Evolutionary conservation across 2,797 vertebrate species (phyloP).

Genomic region (Varecia variegata): DNA sequence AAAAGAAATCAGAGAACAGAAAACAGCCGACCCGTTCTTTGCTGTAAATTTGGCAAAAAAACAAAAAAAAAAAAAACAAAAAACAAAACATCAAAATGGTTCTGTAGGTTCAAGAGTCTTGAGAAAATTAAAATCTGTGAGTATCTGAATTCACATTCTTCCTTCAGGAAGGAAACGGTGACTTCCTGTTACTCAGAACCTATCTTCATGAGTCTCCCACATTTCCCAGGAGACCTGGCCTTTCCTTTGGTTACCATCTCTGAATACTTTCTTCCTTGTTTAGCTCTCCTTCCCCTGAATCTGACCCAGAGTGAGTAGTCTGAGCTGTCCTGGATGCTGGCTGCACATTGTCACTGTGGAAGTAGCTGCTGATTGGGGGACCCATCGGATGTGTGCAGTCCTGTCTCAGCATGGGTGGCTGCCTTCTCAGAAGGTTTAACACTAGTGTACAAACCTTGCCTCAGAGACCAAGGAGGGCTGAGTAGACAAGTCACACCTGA

Average conservation of each 20-base stretch:
- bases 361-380: not conserved
- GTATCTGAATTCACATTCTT: not conserved
- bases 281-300: not conserved
- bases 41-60: not conserved
- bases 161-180: not conserved
- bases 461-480: not conserved
- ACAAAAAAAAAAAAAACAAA: conserved; percentile 39
- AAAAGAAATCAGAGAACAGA: conserved; percentile 50
- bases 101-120: not conserved
- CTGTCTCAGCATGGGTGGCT: not conserved
- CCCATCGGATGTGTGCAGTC: accelerated
- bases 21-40: not conserved
- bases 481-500: not conserved
- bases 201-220: not conserved
- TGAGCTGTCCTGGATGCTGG: not conserved
- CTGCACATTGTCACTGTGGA: not conserved
- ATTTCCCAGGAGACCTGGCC: not conserved
- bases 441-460: not conserved
- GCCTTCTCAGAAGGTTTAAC: not conserved
- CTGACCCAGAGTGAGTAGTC: not conserved
- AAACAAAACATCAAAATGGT: not conserved
- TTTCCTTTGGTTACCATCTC: not conserved
- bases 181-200: not conserved
- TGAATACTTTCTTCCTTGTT: not conserved
- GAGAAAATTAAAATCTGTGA: not conserved